Evolutionary conservation across 2,888 invertebrate species (phyloP).

Genomic region (Timema cristinae): DNA sequence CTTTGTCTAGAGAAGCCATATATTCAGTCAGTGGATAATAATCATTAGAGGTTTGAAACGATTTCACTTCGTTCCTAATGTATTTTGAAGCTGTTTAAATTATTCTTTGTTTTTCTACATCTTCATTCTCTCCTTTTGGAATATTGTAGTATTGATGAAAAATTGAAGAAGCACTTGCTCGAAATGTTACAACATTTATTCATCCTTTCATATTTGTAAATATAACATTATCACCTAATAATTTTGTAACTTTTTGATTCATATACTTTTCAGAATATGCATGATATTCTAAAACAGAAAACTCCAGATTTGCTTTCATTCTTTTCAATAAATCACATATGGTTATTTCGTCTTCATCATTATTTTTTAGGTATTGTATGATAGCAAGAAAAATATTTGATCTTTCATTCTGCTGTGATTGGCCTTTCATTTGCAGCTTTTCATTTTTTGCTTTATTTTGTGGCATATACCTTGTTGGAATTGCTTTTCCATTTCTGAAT

Average conservation of each 20-base stretch:
- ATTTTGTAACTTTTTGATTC: no score
- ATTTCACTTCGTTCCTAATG: background rate
- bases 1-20: background rate
- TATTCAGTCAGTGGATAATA: background rate
- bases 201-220: no score
- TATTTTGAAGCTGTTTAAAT: no score
- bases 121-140: no score
- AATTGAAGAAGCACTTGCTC: no score
- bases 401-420: background rate
- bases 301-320: background rate
- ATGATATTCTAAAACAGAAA: no score
- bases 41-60: background rate
- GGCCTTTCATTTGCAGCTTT: background rate
- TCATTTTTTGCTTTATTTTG: background rate
- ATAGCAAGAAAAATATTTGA: background rate
- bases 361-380: background rate
- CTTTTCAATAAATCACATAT: background rate
- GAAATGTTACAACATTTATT: no score
- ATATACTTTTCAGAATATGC: no score
- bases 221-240: no score
- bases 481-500: background rate
- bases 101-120: no score
- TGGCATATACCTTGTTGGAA: background rate
- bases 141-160: no score
- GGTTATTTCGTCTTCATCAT: background rate